Conservation (phyloP, 2,113 vertebrate species). For the Sander vitreus region DNA sequence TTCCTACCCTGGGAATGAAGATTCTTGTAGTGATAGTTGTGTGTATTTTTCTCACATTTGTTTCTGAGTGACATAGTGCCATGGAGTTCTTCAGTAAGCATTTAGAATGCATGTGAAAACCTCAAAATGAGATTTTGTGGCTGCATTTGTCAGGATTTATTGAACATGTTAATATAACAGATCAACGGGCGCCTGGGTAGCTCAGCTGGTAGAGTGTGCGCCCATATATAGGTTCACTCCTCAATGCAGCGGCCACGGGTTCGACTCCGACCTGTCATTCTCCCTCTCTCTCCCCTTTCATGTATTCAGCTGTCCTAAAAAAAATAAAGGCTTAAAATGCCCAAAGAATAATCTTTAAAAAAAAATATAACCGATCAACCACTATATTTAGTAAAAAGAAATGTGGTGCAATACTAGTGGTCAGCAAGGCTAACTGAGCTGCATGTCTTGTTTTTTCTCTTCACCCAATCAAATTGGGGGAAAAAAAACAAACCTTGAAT, state of each 20-base stretch:
- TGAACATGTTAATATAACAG: background rate
- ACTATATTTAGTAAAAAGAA: background rate
- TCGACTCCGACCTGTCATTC: too few relatives aligned
- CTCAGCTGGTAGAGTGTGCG: too few relatives aligned
- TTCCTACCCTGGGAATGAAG: conserved; percentile 42
- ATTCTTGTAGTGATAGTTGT: conserved; percentile 19
- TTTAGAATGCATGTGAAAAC: background rate
- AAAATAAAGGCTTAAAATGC: too few relatives aligned
- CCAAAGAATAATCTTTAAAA: too few relatives aligned
- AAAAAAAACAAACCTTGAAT: background rate
- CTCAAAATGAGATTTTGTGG: background rate
- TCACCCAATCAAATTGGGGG: conserved; percentile 15
- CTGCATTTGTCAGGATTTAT: conserved; percentile 24
- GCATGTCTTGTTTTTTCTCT: background rate
- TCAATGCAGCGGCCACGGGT: too few relatives aligned
- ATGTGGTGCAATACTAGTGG: background rate
- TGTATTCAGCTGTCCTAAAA: too few relatives aligned
- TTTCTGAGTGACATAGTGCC: conserved; percentile 30
- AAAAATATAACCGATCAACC: background rate
- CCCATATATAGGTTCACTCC: too few relatives aligned
- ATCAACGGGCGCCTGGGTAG: background rate
- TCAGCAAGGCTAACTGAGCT: conserved; percentile 9
- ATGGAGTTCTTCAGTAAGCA: conserved; percentile 10
- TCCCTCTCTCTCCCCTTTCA: too few relatives aligned
- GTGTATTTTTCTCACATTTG: conserved; percentile 36